Conservation (phyloP, 1,140 invertebrate genomes). For the Aphelinus certus region DNA sequence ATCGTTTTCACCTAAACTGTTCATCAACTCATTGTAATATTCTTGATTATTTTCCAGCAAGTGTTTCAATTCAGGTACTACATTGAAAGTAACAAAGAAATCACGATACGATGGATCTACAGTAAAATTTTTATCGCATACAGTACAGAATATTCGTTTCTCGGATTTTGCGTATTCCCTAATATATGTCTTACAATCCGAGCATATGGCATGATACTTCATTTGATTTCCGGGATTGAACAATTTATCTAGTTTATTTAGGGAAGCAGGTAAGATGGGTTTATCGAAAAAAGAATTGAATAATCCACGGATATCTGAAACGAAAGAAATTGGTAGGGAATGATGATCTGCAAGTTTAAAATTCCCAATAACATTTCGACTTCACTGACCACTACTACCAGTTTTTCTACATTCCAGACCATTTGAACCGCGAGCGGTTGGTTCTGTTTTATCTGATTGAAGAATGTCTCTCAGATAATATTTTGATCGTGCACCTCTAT, state of each 20-base stretch:
- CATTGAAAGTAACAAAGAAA: slow-evolving; percentile 39
- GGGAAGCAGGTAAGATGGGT: slow-evolving; percentile 36
- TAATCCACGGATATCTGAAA: slow-evolving; percentile 28
- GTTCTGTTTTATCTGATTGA: too few species aligned
- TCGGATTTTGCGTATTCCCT: slow-evolving; percentile 2
- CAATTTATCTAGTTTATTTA: slow-evolving; percentile 40
- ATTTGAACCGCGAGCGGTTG: too few species aligned
- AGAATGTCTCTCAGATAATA: too few species aligned
- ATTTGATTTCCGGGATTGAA: slow-evolving; percentile 30
- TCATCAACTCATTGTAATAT: slow-evolving; percentile 29
- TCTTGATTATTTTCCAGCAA: slow-evolving; percentile 18
- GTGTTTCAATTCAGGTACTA: slow-evolving; percentile 20
- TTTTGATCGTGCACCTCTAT: too few species aligned
- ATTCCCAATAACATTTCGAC: not conserved
- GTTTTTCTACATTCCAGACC: too few species aligned
- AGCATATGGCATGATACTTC: slow-evolving; percentile 40
- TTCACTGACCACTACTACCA: not conserved
- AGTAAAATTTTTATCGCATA: slow-evolving; percentile 30
- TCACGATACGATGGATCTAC: slow-evolving; percentile 33
- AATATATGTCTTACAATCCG: slow-evolving; percentile 21
- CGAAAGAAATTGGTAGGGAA: not conserved
- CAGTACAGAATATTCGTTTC: slow-evolving; percentile 8
- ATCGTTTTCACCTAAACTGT: not conserved
- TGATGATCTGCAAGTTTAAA: not conserved
- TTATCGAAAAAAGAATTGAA: slow-evolving; percentile 38